Base-by-base conservation (phyloP, 2,797 vertebrate species). In the Moxostoma hubbsi region DNA sequence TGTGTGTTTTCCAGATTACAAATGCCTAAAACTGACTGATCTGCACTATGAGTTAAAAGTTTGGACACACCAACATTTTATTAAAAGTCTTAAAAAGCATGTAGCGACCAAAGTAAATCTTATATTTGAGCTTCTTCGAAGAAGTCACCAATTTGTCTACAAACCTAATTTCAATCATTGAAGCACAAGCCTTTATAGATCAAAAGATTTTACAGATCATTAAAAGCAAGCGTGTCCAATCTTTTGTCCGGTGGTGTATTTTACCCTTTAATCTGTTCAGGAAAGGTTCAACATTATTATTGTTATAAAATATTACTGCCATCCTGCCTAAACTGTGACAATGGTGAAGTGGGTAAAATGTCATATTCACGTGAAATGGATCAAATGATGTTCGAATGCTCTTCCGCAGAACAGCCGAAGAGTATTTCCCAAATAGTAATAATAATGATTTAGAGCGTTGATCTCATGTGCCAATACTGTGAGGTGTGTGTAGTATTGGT, bases 381-480 rank as follows among this genome's bases (percentile, higher is more conserved):
- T 24, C 24, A 24, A 24, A 24, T 45, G 0, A 59, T 59, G 45
- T 73, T 73, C 6, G 10, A 36, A 11, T 67, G 12, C 47, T 43
- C 15, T 24, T 65, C 46, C 24, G 15, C 7, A 64, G 50, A 64
- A 12, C 24, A 51, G 53, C 2, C 49, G 18, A 62, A 63, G n/a
- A 43, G 7, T 0, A 16, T 9, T 24, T 24, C 24, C 24, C 1
- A 24, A 24, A 24, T 24, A 18, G 2, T 4, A 24, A 24, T 24
- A 53, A 24, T 24, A 24, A 24, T 61, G 4, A 45, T 70, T 71
- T 55, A 54, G 59, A 13, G 16, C 71, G 64, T 71, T 70, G 51
- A 70, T 75, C 73, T 70, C 51, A 54, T 75, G 79, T 81, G 79
- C 73, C 73, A 81, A 75, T 75, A 67, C 72, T 80, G 63, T 59